Evolutionary conservation across 1,140 invertebrate species (phyloP).

Genomic region (Aradophagus sp.): DNA sequence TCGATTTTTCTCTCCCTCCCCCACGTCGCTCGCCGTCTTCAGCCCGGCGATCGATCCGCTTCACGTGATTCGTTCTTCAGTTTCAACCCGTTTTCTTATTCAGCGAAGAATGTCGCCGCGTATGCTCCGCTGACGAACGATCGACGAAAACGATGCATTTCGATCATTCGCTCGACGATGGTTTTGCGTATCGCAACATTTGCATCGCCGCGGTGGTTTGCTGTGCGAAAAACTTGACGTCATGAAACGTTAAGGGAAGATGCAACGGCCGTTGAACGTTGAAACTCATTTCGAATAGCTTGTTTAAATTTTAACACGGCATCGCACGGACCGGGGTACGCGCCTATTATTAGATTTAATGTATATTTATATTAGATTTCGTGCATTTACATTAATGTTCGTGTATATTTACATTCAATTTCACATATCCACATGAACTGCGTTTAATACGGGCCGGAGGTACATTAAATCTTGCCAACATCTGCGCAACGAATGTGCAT

Average conservation of each 20-base stretch:
- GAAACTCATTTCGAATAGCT: too few species aligned
- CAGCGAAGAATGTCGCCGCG: conserved; percentile 12
- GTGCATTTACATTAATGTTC: conserved; percentile 45
- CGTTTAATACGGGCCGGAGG: conserved; percentile 24
- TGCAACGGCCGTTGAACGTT: too few species aligned
- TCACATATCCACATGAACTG: conserved; percentile 24
- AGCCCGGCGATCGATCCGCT: conserved; percentile 12
- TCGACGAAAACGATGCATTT: too few species aligned
- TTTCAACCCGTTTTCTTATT: too few species aligned
- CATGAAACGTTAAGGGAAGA: too few species aligned
- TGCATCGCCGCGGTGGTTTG: too few species aligned
- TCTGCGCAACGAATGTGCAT: conserved; percentile 34
- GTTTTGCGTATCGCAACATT: too few species aligned
- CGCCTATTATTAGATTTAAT: conserved; percentile 41
- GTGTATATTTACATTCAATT: conserved; percentile 51
- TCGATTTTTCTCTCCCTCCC: conserved; percentile 10
- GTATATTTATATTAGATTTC: conserved; percentile 51
- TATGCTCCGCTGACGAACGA: too few species aligned
- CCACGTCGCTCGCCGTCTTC: not conserved
- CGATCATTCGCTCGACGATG: too few species aligned
- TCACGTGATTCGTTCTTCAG: conserved; percentile 6
- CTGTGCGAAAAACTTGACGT: too few species aligned
- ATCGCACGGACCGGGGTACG: conserved; percentile 1
- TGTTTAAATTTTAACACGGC: conserved; percentile 44
- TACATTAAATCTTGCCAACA: conserved; percentile 39